Evolutionary conservation across 1,140 invertebrate genomes (phyloP).

Genomic region (Parapsyche elsis): DNA sequence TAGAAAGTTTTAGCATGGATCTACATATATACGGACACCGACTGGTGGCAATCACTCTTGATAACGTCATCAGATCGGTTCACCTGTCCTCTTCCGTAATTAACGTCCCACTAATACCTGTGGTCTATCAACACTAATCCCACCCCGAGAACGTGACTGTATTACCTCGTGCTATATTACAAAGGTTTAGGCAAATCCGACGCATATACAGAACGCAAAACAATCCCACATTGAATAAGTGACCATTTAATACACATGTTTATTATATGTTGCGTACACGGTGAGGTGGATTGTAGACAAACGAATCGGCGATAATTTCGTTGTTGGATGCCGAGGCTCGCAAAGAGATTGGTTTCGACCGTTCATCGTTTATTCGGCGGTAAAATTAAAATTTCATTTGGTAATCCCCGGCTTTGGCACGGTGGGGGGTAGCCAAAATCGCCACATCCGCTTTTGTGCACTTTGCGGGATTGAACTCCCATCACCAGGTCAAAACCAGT

Average conservation of each 20-base stretch:
- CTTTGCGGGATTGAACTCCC: conserved; percentile 29
- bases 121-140: conserved; percentile 35
- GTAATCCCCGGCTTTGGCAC: conserved; percentile 2
- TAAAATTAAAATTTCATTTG: conserved; percentile 29
- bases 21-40: not conserved
- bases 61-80: conserved; percentile 34
- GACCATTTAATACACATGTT: not conserved
- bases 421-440: not conserved
- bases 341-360: not conserved
- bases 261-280: too few relatives aligned
- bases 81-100: conserved; percentile 38
- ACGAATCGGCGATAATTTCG: too few relatives aligned
- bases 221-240: not conserved
- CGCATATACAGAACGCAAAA: not conserved
- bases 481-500: not conserved
- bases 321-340: too few relatives aligned
- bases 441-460: conserved; percentile 16
- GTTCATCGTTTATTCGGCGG: not conserved
- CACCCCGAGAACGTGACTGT: conserved; percentile 24
- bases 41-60: conserved; percentile 19
- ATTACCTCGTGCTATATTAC: conserved; percentile 15
- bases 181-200: not conserved
- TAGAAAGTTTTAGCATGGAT: not conserved
- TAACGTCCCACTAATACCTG: conserved; percentile 31
- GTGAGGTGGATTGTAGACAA: too few relatives aligned